phyloP scores from a whole-genome alignment of 2,113 vertebrate species.

The Archilochus colubris region DNA sequence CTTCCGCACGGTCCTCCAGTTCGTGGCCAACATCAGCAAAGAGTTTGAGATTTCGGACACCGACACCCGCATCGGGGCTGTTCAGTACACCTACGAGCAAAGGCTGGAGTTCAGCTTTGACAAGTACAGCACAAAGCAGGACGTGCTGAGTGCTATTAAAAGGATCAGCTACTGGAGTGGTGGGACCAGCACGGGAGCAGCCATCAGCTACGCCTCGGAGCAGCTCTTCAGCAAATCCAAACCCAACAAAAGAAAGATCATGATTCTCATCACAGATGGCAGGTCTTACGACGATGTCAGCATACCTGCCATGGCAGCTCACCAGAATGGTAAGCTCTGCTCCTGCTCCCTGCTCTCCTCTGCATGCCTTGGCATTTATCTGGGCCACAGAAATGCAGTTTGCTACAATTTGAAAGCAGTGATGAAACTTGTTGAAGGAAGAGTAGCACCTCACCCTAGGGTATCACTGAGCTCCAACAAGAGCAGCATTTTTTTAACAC shows the following conservation, averaged over 20 bases:
- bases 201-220: conserved; percentile 89
- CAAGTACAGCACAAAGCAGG: conserved; percentile 85
- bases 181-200: conserved; percentile 94
- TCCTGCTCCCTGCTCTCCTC: not conserved
- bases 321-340: conserved; percentile 83
- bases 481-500: not conserved
- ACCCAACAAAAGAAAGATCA: conserved; percentile 95
- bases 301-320: conserved; percentile 84
- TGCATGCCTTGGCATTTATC: not conserved
- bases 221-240: conserved; percentile 97
- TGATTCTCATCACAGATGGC: conserved; percentile 97
- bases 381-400: not conserved
- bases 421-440: not conserved
- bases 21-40: conserved; percentile 92
- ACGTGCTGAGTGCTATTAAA: conserved; percentile 89
- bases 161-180: conserved; percentile 97
- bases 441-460: not conserved
- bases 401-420: not conserved
- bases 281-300: conserved; percentile 94
- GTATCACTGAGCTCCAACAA: not conserved
- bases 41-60: conserved; percentile 97
- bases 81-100: conserved; percentile 99
- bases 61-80: conserved; percentile 88
- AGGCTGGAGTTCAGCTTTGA: conserved; percentile 94
- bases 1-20: conserved; percentile 95